These are phyloP conservation scores for Cygnus atratus DNA, from an alignment of 2,113 vertebrate species.

Conservation along the genomic window DNA sequence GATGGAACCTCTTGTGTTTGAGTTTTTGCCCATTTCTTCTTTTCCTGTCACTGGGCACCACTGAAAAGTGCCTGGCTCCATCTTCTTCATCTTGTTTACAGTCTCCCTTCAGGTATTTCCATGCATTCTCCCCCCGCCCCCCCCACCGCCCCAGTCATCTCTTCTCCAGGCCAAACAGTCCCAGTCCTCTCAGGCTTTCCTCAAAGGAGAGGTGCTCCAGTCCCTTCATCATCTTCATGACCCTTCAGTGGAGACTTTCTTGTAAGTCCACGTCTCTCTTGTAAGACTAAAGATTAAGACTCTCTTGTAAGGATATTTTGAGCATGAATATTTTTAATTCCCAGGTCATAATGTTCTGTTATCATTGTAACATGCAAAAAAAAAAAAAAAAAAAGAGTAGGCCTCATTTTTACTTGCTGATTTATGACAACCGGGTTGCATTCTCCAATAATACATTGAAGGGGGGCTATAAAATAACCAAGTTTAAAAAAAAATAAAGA, in stretches of 20 bases:
- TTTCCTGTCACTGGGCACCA: neutral
- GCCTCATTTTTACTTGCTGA: neutral
- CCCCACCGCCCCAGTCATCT: neutral
- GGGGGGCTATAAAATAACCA: neutral
- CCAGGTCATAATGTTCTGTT: neutral
- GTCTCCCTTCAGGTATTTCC: neutral
- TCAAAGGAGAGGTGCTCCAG: neutral
- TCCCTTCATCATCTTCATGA: neutral
- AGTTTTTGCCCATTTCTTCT: neutral
- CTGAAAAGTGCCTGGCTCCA: neutral
- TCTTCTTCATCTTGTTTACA: neutral
- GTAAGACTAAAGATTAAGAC: neutral
- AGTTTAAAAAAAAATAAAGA: neutral
- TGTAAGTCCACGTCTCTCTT: neutral
- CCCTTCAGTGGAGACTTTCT: neutral
- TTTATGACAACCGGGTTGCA: neutral
- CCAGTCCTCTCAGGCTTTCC: neutral
- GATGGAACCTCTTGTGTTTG: neutral
- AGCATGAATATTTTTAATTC: neutral
- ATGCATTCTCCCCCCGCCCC: neutral
- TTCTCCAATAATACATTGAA: neutral
- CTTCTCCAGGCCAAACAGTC: neutral
- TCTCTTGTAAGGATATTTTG: neutral
- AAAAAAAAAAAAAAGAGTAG: rapidly evolving
- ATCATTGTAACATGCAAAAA: neutral